Evolutionary conservation across 35 echinoderm and acorn worm species (phyloP).

Genomic region (Ophiothrix spiculata): DNA sequence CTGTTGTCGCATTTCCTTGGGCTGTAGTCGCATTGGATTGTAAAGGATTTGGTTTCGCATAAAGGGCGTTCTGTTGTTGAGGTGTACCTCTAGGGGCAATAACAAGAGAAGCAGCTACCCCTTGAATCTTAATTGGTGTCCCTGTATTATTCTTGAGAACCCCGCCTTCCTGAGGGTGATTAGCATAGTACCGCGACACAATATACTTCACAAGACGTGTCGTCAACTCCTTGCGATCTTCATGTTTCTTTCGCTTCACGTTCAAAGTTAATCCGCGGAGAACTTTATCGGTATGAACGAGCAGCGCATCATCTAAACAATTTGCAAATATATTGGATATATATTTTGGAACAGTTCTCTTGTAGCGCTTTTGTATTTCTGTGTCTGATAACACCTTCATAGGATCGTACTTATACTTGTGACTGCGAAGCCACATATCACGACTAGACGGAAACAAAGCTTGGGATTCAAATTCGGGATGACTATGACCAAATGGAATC

Average conservation of each 20-base stretch:
- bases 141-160: neutral
- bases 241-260: conserved; percentile 27
- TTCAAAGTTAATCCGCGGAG: neutral
- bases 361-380: conserved; percentile 26
- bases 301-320: conserved; percentile 26
- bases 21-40: neutral
- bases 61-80: neutral
- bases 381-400: conserved; percentile 22
- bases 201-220: conserved; percentile 12
- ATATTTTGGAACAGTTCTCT: conserved; percentile 16
- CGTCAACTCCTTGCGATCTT: conserved; percentile 32
- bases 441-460: conserved; percentile 41
- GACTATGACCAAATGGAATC: conserved; percentile 43
- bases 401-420: conserved; percentile 27
- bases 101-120: neutral
- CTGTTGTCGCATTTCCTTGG: neutral
- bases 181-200: conserved; percentile 19
- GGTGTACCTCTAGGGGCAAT: neutral
- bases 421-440: conserved; percentile 15
- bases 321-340: neutral
- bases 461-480: conserved; percentile 37
- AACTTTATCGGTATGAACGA: conserved; percentile 19
- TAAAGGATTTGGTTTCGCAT: neutral
- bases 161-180: conserved; percentile 8
- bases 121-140: neutral